These are phyloP conservation scores for Eilema sororculum DNA, from an alignment of 2,888 invertebrate genomes.

Conservation along the genomic window DNA sequence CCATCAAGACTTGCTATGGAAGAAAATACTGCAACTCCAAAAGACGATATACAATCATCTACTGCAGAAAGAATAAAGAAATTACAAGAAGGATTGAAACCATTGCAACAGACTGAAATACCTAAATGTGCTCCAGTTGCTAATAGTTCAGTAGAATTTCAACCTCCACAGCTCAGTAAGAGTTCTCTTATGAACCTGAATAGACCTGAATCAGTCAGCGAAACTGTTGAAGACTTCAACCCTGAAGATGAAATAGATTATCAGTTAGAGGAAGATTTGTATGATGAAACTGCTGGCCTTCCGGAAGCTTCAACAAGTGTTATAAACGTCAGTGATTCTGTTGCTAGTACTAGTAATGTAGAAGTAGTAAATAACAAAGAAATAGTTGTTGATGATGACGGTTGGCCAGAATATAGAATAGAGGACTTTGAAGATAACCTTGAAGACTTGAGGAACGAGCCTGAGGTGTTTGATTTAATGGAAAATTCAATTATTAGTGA, in stretches of 20 bases:
- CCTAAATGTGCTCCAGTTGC: constrained; percentile 59
- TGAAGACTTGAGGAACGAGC: constrained; percentile 46
- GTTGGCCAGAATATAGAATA: constrained; percentile 85
- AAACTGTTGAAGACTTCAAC: constrained; percentile 51
- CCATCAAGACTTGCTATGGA: constrained; percentile 68
- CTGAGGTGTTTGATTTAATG: constrained; percentile 65
- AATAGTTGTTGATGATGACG: constrained; percentile 82
- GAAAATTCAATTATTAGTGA: constrained; percentile 57
- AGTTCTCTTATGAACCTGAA: constrained; percentile 58
- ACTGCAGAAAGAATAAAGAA: constrained; percentile 74
- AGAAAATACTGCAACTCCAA: constrained; percentile 57
- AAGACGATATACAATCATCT: constrained; percentile 67
- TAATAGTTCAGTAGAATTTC: constrained; percentile 79
- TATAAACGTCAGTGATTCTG: constrained; percentile 68
- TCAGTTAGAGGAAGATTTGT: constrained; percentile 64
- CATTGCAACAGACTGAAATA: constrained; percentile 61
- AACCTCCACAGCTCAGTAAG: constrained; percentile 71
- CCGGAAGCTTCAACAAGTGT: constrained; percentile 55
- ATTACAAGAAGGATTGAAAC: constrained; percentile 73
- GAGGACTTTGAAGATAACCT: constrained; percentile 80
- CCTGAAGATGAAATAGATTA: constrained; percentile 37
- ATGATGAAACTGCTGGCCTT: constrained; percentile 64
- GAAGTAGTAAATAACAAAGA: constrained; percentile 60
- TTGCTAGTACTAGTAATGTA: constrained; percentile 57
- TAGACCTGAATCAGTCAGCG: constrained; percentile 62